These are phyloP conservation scores for Anser brachyrhynchus DNA, from an alignment of 2,113 vertebrate species.

Conservation along the genomic window DNA sequence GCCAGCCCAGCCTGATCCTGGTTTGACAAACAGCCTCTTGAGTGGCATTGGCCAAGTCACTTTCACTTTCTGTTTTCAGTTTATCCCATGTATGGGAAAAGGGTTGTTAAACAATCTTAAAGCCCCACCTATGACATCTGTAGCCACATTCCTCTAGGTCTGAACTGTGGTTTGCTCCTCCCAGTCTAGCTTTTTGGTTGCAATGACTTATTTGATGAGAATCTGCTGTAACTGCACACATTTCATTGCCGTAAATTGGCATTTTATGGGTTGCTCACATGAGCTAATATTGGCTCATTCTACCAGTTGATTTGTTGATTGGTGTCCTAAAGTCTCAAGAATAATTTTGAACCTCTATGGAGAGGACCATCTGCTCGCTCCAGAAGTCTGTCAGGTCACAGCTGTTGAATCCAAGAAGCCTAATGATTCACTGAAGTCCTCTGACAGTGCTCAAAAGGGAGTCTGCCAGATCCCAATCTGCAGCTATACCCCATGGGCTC, in stretches of 20 bases:
- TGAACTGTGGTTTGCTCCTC: neutral
- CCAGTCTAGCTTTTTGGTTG: neutral
- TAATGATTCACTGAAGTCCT: neutral
- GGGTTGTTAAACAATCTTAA: too few species aligned
- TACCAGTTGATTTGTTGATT: neutral
- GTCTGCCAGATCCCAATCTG: neutral
- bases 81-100: neutral
- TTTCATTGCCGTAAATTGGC: neutral
- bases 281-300: neutral
- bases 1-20: neutral
- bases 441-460: neutral
- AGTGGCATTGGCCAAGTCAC: neutral
- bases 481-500: neutral
- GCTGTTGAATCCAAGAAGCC: neutral
- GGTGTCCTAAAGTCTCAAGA: neutral
- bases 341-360: neutral
- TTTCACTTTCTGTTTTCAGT: neutral
- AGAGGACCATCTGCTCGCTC: neutral
- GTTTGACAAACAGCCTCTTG: neutral
- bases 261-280: neutral
- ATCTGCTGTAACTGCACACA: neutral
- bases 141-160: neutral
- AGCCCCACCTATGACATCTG: neutral
- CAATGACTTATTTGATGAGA: neutral
- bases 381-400: neutral